Evolutionary conservation across 2,888 invertebrate genomes (phyloP), one percentile per base, ranked within the genome.

Genomic region (Tanytarsus gracilentus): DNA sequence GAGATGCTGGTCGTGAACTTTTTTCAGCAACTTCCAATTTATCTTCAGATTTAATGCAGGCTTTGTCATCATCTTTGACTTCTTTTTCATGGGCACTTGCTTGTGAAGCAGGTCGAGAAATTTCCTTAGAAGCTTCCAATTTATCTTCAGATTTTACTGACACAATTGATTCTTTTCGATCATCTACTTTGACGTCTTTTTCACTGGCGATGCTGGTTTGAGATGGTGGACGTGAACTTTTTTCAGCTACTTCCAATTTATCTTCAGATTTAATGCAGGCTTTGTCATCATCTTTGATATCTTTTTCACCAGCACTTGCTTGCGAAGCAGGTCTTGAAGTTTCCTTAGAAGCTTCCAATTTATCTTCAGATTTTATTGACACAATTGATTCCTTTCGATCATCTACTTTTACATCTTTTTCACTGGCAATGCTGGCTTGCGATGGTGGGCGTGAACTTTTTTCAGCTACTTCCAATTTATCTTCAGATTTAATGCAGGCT

Each of bases 381-480:
- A 21, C 27, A 27, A 56, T 27, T 1, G 56, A 56, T 25, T 53
- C 53, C n/a, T 53, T 62, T n/a, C 44, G 26, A 21, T 50, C 39
- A 50, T 30, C 27, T n/a, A n/a, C 5, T 33, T 50, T 50, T 4
- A 4, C 50, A 3, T 50, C 50, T 27, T 9, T 11, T 6, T 26
- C 26, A 6, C 4, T 14, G 39, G 50, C 14, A 51, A 40, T 61
- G 44, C 63, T 63, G 14, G 58, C 40, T 26, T 39, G 50, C 2
- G 64, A 64, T 49, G 62, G 62, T 14, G 61, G 59, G 7, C 63
- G 56, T 16, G 61, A 62, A 53, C 6, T 53, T 23, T 33, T 33
- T 53, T 8, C 26, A 64, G 62, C 36, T 65, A 64, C 62, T 40
- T 65, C 66, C 16, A 70, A 55, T 25, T 69, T 68, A 1, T 53